Conservation (phyloP, 2,797 vertebrate genomes). For the Spinus olivaceus region DNA sequence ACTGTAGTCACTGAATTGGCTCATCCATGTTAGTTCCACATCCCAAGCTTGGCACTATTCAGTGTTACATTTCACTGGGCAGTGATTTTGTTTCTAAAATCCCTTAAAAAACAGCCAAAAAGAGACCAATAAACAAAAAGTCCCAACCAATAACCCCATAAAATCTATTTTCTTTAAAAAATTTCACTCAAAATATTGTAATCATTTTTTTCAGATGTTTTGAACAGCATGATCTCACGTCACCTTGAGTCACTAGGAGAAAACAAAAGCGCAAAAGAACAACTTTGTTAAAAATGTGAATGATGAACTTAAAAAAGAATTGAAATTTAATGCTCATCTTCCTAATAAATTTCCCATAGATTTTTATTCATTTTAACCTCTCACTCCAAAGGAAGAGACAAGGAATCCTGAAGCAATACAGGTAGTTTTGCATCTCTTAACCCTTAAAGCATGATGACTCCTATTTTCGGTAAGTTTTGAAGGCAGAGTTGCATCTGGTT, state of each 20-base stretch:
- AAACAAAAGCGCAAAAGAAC: not conserved
- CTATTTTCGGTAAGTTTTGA: not conserved
- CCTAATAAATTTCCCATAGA: not conserved
- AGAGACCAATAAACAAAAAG: not conserved
- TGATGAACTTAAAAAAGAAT: accelerated
- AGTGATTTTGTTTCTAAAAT: not conserved
- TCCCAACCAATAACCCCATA: accelerated
- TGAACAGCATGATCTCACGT: accelerated
- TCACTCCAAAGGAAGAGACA: not conserved
- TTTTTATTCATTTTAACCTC: not conserved
- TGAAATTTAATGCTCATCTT: not conserved
- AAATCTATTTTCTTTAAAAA: not conserved
- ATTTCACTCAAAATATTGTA: not conserved
- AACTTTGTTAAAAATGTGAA: not conserved
- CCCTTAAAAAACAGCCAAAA: not conserved
- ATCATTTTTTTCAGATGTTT: not conserved
- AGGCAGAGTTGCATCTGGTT: not conserved
- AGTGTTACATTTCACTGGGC: not conserved
- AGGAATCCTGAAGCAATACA: not conserved
- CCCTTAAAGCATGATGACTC: not conserved
- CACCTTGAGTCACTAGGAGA: not conserved
- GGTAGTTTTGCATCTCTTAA: not conserved
- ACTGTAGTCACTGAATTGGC: not conserved
- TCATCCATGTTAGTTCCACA: not conserved
- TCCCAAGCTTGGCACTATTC: too few species aligned